Base-by-base conservation (phyloP, 2,888 invertebrate genomes). In the Imbricaverruca yamaguchii region DNA sequence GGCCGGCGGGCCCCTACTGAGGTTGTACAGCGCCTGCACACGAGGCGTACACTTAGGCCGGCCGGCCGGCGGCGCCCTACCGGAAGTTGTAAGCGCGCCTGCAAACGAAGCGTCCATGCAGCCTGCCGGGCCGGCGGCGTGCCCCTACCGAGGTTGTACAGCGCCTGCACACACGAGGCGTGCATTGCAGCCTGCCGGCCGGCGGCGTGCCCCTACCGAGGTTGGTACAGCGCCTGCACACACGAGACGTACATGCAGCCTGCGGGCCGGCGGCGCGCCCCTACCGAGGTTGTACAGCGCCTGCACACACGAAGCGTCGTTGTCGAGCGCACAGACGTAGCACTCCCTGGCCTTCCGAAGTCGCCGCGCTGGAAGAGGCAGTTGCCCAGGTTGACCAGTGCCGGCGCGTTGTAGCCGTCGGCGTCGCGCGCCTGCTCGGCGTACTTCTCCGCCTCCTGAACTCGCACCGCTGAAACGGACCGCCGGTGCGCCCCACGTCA, bases 301-400 rank as follows among this genome's bases (percentile, higher is more conserved):
- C 88, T 95, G 94, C 61, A 95, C 92, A 86, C 93, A 94, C 56
- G 92, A 92, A 0, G 94, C 91, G 85, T 95, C 94, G 85, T 92
- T 91, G 84, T 92, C 92, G 67, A 96, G 87, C 0, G 96, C 95
- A 84, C 91, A 92, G 81, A 91, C 89, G 84, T 93, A 92, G 85
- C 91, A 91, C 84, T 91, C 91, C 83, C 91, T 90, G 0, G 94
- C 94, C 85, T 91, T 91, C 92, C 92, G 78, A 90, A 89, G 83
- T 94, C 92, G 55, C 90, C 91, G 85, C 91, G 91, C 74, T 90
- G 90, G 86, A 92, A 92, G 82, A 92, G 90, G 84, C 94, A 93
- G 84, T 94, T 94, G 11, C 95, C 94, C 85, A 94, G 91, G 88
- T 96, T 96, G 7, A 96, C 94, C 85, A 93, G 91, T 11, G 94